Base-by-base conservation (phyloP, 2,113 vertebrate genomes). In the Oxygymnocypris stewartii region DNA sequence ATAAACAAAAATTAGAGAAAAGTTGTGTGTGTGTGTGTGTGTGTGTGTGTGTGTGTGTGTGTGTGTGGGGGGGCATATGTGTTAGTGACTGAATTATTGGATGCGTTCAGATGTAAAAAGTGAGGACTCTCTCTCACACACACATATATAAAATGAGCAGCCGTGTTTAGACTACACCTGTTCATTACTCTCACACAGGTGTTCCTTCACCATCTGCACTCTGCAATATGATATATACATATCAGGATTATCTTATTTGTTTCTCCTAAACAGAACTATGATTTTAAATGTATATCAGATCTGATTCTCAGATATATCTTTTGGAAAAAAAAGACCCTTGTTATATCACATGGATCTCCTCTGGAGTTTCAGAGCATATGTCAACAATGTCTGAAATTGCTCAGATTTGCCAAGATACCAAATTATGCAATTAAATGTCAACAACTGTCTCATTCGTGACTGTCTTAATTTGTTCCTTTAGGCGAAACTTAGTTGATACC, bases 21-120 rank as follows among this genome's bases (percentile, higher is more conserved):
- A 37, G 16, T 9, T 65, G 63, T 74, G 51, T 71, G 63, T 79
- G 73, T 83, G 59, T 78, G 73, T 78, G 59, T 42, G 25, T 12
- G 76, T 18, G n/a, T n/a, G n/a, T n/a, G n/a, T n/a, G n/a, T n/a
- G n/a, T n/a, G n/a, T n/a, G n/a, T n/a, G n/a, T n/a, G n/a, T n/a
- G n/a, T n/a, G n/a, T n/a, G n/a, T n/a, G n/a, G n/a, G n/a, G 63
- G 54, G 35, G 23, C 18, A 69, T 51, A 49, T 10, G 81, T 73
- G 65, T 61, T 63, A 47, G 23, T 37, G 13, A 73, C 35, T 83
- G 73, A 35, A 44, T 71, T 37, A 25, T 71, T 71, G 16, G 35
- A 71, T 73, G 74, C 69, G 35, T 75, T 42, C 75, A 40, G 37
- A 79, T 82, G 35, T 69, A 4, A 31, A 49, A 35, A 81, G 49